Evolutionary conservation across 2,113 vertebrate species (phyloP).

Genomic region (Girardinichthys multiradiatus): DNA sequence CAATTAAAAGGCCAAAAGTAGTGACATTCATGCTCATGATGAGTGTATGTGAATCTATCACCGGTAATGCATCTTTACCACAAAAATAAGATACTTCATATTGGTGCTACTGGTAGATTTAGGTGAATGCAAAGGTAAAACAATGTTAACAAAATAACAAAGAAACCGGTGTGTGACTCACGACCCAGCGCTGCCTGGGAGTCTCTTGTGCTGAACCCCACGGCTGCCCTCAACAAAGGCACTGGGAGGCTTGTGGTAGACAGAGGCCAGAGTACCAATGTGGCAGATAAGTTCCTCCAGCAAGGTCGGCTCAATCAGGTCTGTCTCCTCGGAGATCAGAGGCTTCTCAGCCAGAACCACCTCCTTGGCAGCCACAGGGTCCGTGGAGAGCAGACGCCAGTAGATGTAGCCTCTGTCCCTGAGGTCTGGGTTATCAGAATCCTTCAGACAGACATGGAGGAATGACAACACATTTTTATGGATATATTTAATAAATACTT

Average conservation of each 20-base stretch:
- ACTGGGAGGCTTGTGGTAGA: conserved; percentile 98
- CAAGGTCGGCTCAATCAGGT: conserved; percentile 96
- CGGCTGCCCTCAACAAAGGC: conserved; percentile 98
- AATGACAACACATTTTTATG: conserved; percentile 28
- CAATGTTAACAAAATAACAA: conserved; percentile 15
- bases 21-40: background rate
- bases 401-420: conserved; percentile 98
- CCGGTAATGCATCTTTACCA: background rate
- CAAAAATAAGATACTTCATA: background rate
- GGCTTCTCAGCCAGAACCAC: conserved; percentile 98
- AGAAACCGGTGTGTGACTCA: conserved; percentile 79
- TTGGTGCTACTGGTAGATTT: conserved; percentile 19
- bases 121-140: conserved; percentile 6
- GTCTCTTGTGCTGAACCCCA: conserved; percentile 90
- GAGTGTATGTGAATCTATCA: background rate
- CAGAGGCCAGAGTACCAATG: conserved; percentile 94
- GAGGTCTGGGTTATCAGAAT: conserved; percentile 97
- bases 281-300: conserved; percentile 98
- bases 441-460: conserved; percentile 72
- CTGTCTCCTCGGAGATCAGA: conserved; percentile 96
- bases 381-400: conserved; percentile 98
- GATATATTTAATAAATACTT: conserved; percentile 42
- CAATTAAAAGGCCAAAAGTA: background rate
- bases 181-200: conserved; percentile 90
- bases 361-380: conserved; percentile 96